Conservation (phyloP, 2,888 invertebrate species). For the Drosophila anceps region DNA sequence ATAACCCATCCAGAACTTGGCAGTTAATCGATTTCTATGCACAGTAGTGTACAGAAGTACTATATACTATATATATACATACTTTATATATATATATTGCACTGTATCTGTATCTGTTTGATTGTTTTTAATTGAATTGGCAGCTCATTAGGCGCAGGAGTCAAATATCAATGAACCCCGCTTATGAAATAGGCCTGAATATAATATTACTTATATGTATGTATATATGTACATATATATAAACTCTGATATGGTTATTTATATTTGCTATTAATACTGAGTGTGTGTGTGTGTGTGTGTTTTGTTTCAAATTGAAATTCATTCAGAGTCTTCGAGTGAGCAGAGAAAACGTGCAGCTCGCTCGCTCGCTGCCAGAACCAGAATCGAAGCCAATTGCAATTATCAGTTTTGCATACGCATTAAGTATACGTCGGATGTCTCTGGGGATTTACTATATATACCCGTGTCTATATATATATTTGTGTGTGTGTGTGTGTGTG, state of each 20-base stretch:
- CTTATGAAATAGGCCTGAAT: slow-evolving; percentile 73
- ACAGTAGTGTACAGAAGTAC: background rate
- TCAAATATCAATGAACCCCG: slow-evolving; percentile 78
- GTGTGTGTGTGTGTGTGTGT: background rate
- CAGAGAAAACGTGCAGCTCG: slow-evolving; percentile 63
- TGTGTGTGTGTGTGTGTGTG: slow-evolving; percentile 1
- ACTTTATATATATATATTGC: background rate
- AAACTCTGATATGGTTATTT: slow-evolving; percentile 37
- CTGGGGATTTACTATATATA: slow-evolving; percentile 38
- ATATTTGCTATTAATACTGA: slow-evolving; percentile 64
- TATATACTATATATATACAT: background rate
- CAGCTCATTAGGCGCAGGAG: slow-evolving; percentile 35
- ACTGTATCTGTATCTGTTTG: background rate
- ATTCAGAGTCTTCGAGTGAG: slow-evolving; percentile 61
- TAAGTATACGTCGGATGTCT: slow-evolving; percentile 62
- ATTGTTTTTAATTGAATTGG: slow-evolving; percentile 33
- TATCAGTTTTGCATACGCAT: slow-evolving; percentile 69
- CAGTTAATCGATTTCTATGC: slow-evolving; percentile 25
- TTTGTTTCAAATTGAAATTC: slow-evolving; percentile 57
- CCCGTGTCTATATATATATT: background rate
- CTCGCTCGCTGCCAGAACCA: slow-evolving; percentile 36
- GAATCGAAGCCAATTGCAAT: slow-evolving; percentile 55
- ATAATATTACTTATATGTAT: slow-evolving; percentile 19
- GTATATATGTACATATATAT: background rate
- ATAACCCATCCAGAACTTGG: slow-evolving; percentile 39